phyloP scores from a whole-genome alignment of 2,797 vertebrate species.

The Menidia menidia region DNA sequence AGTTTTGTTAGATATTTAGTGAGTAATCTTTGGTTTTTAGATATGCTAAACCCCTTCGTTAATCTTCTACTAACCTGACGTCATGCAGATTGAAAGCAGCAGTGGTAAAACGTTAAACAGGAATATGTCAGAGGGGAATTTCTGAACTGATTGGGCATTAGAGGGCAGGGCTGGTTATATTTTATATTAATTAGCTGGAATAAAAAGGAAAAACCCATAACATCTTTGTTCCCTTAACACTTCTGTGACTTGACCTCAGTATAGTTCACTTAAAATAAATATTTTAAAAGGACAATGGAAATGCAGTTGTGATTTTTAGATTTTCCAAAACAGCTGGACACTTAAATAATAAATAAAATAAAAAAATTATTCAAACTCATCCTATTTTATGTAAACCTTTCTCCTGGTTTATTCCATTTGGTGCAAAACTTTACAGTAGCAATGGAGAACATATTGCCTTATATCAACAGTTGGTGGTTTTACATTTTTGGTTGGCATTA shows the following conservation, averaged over 20 bases:
- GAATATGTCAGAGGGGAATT: conserved; percentile 4
- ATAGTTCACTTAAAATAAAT: background rate
- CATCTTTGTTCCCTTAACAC: background rate
- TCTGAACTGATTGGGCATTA: conserved; percentile 4
- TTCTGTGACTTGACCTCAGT: background rate
- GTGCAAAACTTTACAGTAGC: background rate
- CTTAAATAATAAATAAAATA: background rate
- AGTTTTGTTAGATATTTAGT: conserved; percentile 95
- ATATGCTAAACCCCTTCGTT: conserved; percentile 12
- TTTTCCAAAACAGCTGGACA: background rate
- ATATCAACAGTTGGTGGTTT: no score
- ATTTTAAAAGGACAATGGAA: background rate
- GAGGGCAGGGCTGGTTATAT: background rate
- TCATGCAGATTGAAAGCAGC: conserved; percentile 33
- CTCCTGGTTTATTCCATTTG: background rate
- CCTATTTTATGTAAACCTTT: no score
- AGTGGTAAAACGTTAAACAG: conserved; percentile 18
- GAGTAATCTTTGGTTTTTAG: conserved; percentile 81
- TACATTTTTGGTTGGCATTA: no score
- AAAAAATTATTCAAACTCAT: no score
- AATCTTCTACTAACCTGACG: conserved; percentile 20
- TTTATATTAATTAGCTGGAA: background rate
- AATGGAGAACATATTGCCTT: no score
- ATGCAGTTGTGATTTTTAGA: background rate
- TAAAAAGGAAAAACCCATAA: no score